These are phyloP conservation scores for Spilarctia lutea DNA, from an alignment of 2,888 invertebrate genomes.

Conservation along the genomic window DNA sequence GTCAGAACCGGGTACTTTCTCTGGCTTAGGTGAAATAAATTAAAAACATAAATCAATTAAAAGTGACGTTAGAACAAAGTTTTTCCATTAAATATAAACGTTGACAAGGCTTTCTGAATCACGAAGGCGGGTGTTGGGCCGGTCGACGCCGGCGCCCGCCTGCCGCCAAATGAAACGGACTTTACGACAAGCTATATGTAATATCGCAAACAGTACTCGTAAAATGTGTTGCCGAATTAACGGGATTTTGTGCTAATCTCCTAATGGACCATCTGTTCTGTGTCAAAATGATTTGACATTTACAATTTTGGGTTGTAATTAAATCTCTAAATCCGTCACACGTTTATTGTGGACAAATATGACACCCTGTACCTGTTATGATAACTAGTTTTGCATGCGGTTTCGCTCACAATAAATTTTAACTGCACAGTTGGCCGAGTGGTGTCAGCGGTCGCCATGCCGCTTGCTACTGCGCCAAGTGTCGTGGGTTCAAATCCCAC, in stretches of 20 bases:
- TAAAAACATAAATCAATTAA: constrained; percentile 5
- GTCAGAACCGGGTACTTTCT: not conserved
- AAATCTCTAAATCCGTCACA: not conserved
- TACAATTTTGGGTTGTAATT: not conserved
- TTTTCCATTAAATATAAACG: constrained; percentile 6
- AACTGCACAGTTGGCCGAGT: too few species aligned
- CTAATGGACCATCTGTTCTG: constrained; percentile 4
- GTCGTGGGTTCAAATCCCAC: too few species aligned
- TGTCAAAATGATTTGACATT: not conserved
- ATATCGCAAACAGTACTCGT: constrained; percentile 10
- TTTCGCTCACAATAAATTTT: not conserved
- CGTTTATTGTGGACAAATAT: not conserved
- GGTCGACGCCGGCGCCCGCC: constrained; percentile 2
- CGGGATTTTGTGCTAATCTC: constrained; percentile 17
- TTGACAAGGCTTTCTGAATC: constrained; percentile 9
- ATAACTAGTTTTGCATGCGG: not conserved
- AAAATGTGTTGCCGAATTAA: constrained; percentile 12
- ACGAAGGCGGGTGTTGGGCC: not conserved
- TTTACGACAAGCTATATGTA: constrained; percentile 10
- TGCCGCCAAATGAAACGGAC: constrained; percentile 15
- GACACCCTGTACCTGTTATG: not conserved
- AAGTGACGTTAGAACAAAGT: not conserved
- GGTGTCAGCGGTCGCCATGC: too few species aligned
- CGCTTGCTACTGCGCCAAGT: too few species aligned
- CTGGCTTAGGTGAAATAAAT: not conserved